Percentiles rank a stretch among this genome's conserved stretches.
These are phyloP conservation scores for Aurelia sp. DNA, from an alignment of 30 jellyfish, hydroid and myxozoan genomes.

Conservation along the genomic window DNA sequence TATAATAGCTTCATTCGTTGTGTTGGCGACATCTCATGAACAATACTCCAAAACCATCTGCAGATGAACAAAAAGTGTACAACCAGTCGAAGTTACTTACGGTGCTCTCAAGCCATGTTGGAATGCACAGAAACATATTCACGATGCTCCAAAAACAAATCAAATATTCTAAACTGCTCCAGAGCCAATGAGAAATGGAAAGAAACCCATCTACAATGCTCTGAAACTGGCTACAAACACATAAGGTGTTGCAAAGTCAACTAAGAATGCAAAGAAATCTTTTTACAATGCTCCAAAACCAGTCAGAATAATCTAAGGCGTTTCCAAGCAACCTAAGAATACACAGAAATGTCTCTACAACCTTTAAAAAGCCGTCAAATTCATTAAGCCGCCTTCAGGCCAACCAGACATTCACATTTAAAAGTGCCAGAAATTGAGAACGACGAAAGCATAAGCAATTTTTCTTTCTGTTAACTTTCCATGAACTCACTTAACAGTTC, in stretches of 20 bases:
- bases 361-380: not conserved
- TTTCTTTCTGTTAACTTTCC: no score
- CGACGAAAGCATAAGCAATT: no score
- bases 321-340: not conserved
- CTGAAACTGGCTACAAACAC: no score
- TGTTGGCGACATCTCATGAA: conserved; percentile 77
- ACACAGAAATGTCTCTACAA: not conserved
- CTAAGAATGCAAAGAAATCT: not conserved
- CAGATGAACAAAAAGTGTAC: not conserved
- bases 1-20: conserved; percentile 84
- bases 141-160: not conserved
- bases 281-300: not conserved
- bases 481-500: no score
- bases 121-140: no score
- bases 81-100: not conserved
- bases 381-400: not conserved
- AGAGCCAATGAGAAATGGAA: no score
- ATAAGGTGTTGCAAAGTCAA: no score
- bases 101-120: not conserved
- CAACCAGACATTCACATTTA: no score
- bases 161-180: no score
- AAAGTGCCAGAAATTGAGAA: no score
- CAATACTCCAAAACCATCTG: conserved; percentile 94
- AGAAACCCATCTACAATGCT: no score
- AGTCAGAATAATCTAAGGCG: not conserved